Conservation (phyloP, 2,888 invertebrate species). For the Caenorhabditis imperialis region DNA sequence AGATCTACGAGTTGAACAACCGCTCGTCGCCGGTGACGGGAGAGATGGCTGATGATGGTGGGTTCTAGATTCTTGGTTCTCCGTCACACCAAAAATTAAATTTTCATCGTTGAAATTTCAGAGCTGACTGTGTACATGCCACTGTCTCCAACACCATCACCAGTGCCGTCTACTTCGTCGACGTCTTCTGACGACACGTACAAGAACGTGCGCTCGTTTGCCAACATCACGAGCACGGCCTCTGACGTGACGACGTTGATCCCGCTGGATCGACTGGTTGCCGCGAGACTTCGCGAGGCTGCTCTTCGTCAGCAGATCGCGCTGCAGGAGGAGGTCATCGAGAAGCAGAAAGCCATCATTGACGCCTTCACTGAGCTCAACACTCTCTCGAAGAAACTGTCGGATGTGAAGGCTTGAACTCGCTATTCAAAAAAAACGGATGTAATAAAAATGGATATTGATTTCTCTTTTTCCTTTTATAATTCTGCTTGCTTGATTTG, state of each 20-base stretch:
- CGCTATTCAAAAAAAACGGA: background rate
- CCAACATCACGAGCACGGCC: too few relatives aligned
- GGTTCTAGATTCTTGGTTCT: background rate
- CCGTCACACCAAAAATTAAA: background rate
- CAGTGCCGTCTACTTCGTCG: too few relatives aligned
- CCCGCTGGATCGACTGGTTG: too few relatives aligned
- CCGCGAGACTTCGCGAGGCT: background rate
- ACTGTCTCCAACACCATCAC: too few relatives aligned
- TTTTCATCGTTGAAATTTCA: background rate
- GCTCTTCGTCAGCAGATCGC: background rate
- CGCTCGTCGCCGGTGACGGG: background rate
- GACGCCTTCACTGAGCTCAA: background rate
- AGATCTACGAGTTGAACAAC: conserved; percentile 8
- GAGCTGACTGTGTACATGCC: too few relatives aligned
- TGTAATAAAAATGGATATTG: too few relatives aligned
- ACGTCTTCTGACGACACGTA: too few relatives aligned
- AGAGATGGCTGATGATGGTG: conserved; percentile 30
- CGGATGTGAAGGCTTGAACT: background rate
- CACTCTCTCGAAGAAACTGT: background rate
- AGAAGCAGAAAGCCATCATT: conserved; percentile 17
- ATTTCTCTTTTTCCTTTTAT: background rate
- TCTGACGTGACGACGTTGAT: too few relatives aligned
- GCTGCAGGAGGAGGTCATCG: conserved; percentile 11
- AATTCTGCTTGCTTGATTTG: background rate
- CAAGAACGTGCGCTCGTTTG: too few relatives aligned